These are phyloP conservation scores for Scolopax bukidnonensis DNA, from an alignment of 2,797 vertebrate genomes.

Conservation along the genomic window DNA sequence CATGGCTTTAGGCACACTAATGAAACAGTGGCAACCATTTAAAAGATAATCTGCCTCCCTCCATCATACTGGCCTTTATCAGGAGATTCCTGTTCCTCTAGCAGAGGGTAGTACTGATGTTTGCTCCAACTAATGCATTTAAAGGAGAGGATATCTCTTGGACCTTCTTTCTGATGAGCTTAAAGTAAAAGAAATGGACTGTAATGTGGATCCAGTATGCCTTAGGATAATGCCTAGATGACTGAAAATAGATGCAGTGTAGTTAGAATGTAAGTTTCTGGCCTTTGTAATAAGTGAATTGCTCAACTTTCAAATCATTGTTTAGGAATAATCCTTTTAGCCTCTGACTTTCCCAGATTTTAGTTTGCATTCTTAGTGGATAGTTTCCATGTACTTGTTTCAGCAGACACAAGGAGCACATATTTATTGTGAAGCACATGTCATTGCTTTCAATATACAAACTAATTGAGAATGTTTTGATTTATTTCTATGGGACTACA, in stretches of 20 bases:
- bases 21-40: not conserved
- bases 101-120: not conserved
- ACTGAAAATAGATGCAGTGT: not conserved
- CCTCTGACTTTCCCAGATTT: not conserved
- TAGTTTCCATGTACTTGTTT: not conserved
- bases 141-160: not conserved
- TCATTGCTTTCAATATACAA: not conserved
- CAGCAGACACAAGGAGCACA: not conserved
- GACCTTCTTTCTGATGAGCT: not conserved
- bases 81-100: not conserved
- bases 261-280: not conserved
- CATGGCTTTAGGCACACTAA: not conserved
- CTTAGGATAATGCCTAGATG: not conserved
- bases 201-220: not conserved
- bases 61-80: not conserved
- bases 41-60: not conserved
- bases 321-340: not conserved
- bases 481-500: not conserved
- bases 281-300: not conserved
- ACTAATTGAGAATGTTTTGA: not conserved
- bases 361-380: not conserved
- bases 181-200: not conserved
- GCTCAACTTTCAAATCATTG: not conserved
- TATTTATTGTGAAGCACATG: not conserved
- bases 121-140: not conserved